These are phyloP conservation scores for Cyprinodon tularosa DNA, from an alignment of 2,113 vertebrate genomes.

Conservation along the genomic window DNA sequence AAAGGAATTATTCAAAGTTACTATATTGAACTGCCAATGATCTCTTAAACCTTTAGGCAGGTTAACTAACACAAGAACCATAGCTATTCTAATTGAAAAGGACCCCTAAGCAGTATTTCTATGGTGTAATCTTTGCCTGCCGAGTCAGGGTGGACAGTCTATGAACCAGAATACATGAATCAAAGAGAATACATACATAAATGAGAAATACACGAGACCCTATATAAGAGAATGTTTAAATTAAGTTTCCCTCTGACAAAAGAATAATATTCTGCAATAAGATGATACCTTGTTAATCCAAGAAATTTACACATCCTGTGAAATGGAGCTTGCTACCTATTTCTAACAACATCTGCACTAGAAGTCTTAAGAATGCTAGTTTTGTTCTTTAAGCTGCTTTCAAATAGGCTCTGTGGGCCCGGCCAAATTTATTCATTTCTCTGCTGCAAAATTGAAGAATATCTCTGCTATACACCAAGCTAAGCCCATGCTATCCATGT, in stretches of 20 bases:
- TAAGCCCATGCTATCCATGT: neutral
- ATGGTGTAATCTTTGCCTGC: neutral
- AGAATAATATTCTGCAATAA: neutral
- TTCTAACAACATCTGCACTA: neutral
- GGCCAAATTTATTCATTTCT: neutral
- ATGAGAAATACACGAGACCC: neutral
- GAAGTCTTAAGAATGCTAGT: neutral
- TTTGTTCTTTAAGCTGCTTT: neutral
- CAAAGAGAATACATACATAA: neutral
- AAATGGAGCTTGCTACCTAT: neutral
- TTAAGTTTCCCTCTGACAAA: neutral
- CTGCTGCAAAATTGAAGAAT: neutral
- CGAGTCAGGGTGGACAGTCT: neutral
- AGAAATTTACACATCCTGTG: neutral
- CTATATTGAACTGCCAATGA: neutral
- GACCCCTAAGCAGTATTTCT: neutral
- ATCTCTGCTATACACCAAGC: neutral
- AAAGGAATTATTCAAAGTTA: neutral
- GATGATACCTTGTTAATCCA: neutral
- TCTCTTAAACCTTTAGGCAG: neutral
- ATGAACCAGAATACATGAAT: neutral
- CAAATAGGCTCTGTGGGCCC: neutral
- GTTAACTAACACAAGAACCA: neutral
- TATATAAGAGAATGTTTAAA: neutral
- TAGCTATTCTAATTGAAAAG: neutral